phyloP scores from a whole-genome alignment of 2,888 invertebrate genomes.

The Mimas tiliae region DNA sequence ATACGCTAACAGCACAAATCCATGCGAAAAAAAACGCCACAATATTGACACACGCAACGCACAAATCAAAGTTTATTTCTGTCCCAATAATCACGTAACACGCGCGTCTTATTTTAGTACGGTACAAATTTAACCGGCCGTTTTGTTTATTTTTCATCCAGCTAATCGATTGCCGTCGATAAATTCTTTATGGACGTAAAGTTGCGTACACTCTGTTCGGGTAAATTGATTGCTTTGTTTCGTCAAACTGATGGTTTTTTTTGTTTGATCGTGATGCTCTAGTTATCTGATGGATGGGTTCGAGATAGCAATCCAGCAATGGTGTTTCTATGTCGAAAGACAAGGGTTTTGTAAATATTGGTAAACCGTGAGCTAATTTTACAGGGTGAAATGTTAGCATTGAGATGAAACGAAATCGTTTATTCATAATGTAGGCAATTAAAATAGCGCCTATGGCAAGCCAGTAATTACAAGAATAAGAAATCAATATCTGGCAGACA shows the following conservation, averaged over 20 bases:
- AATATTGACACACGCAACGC: not conserved
- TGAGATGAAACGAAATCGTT: too few species aligned
- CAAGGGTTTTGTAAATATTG: too few species aligned
- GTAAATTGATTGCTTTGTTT: slow-evolving; percentile 1
- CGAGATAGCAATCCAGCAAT: not conserved
- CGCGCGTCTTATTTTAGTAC: slow-evolving; percentile 4
- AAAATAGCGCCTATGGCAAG: too few species aligned
- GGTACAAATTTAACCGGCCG: slow-evolving; percentile 9
- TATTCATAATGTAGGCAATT: too few species aligned
- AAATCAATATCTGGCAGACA: too few species aligned
- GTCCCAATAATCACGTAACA: slow-evolving; percentile 1
- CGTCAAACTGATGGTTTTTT: slow-evolving; percentile 1
- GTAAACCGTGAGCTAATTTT: too few species aligned
- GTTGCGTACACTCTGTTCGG: not conserved
- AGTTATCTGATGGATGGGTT: not conserved
- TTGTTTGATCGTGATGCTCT: not conserved
- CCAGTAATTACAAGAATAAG: too few species aligned
- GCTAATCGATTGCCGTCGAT: slow-evolving; percentile 17
- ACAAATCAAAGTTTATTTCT: slow-evolving; percentile 5
- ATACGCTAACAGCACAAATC: too few species aligned
- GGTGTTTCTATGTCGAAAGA: not conserved
- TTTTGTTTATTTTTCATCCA: slow-evolving; percentile 5
- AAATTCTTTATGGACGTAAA: not conserved
- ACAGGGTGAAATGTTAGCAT: too few species aligned
- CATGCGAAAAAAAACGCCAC: not conserved